Conservation (phyloP, 1,140 invertebrate species). For the Stegodyphus dumicola region DNA sequence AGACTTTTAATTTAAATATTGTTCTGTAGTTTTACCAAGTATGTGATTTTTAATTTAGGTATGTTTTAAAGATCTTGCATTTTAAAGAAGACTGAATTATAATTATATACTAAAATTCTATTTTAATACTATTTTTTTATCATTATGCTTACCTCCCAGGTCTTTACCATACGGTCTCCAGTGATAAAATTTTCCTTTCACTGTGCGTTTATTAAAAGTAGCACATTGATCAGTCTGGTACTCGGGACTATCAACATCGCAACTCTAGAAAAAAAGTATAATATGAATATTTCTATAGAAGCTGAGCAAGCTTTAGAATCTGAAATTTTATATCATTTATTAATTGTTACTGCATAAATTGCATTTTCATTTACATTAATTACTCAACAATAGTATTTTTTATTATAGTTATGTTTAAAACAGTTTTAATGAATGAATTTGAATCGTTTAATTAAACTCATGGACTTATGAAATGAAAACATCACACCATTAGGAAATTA, state of each 20-base stretch:
- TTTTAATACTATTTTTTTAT: neutral
- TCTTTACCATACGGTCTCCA: slow-evolving; percentile 75
- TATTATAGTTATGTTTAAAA: too few species aligned
- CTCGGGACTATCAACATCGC: slow-evolving; percentile 76
- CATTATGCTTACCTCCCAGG: slow-evolving; percentile 71
- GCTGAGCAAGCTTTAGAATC: neutral
- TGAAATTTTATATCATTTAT: neutral
- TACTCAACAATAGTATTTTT: too few species aligned
- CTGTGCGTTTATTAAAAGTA: slow-evolving; percentile 78
- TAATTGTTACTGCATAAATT: neutral
- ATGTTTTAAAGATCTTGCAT: too few species aligned
- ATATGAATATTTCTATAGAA: neutral
- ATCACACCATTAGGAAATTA: too few species aligned
- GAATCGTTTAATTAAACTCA: too few species aligned
- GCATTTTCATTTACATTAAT: neutral
- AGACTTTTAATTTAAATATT: too few species aligned
- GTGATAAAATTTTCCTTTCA: slow-evolving; percentile 78
- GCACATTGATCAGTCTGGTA: slow-evolving; percentile 84
- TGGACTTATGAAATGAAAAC: too few species aligned
- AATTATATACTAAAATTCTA: neutral
- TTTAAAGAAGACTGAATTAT: too few species aligned
- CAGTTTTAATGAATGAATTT: too few species aligned
- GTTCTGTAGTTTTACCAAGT: too few species aligned
- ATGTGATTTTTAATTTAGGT: too few species aligned
- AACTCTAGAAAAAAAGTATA: slow-evolving; percentile 71